Base-by-base conservation (phyloP, 2,113 vertebrate genomes). In the Perca schrenkii region DNA sequence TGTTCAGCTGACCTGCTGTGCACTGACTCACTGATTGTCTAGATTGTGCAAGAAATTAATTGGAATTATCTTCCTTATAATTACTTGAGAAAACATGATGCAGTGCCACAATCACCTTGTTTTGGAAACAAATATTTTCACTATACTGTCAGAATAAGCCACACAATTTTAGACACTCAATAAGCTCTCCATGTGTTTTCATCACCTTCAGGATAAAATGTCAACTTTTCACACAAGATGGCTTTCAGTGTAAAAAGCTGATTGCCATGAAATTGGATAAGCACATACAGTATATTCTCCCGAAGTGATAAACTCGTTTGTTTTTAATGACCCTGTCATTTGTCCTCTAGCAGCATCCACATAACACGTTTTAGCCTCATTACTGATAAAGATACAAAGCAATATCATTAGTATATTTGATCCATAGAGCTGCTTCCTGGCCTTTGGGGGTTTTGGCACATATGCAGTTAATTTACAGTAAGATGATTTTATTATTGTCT, bases 221-320 rank as follows among this genome's bases (percentile, higher is more conserved):
- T 69, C 72, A 85, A 70, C 50, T 22, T 56, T 43, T 16, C 47
- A 68, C 43, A 77, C 43, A 74, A 53, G 22, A 73, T 22, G 46
- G 54, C 21, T 77, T 82, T 82, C 53, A 28, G 17, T 34, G 50
- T 75, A 74, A 77, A 63, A 73, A 22, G 22, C 67, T 57, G 74
- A 77, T 61, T 76, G 70, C 77, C 87, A 77, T 89, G 86, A 90
- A 89, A 87, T 88, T 91, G 82, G 62, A 68, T 86, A 82, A 91
- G 40, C 82, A 68, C 14, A 40, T 66, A 34, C 40, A 40, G 40
- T 10, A 10, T 40, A 79, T 61, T 31, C 49, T 66, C 78, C 78
- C 56, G 73, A 77, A 40, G 61, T 65, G 25, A 34, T 34, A 49
- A 56, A 80, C n/a, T 57, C 40, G 21, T 66, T 77, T 67, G n/a